Base-by-base conservation (phyloP, 2,113 vertebrate genomes). In the Phylloscopus trochiloides region DNA sequence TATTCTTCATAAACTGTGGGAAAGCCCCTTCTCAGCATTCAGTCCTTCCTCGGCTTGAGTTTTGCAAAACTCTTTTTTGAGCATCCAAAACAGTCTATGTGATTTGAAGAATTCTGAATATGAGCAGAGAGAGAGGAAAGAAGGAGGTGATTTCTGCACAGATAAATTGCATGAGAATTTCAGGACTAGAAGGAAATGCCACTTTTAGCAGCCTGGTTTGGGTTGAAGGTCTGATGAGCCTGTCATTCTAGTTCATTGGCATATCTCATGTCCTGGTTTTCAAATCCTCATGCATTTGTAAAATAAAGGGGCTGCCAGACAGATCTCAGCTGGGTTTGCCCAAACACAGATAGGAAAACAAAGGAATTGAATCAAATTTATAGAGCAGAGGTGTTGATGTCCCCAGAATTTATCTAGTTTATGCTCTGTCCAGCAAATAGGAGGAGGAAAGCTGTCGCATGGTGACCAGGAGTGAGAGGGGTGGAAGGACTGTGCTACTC, bases 351-450 rank as follows among this genome's bases (percentile, higher is more conserved):
- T 1, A 32, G 14, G 12, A 29, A 86, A 91, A 29, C 7, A 66
- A 17, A 58, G 66, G 38, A 24, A 25, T 1, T 31, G 15, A 15
- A 68, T 13, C 8, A n/a, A 24, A 54, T 2, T 5, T 32, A 8
- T 2, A 7, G 24, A 12, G 25, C 4, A 9, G 34, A 11, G 26
- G 9, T 19, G n/a, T 9, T 5, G 2, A 0, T 3, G 6, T 19
- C 24, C 22, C 16, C 15, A 54, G 36, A n/a, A 17, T 34, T 54
- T 20, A 1, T 18, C 1, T 2, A 11, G 8, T 38, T 86, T 32
- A 1, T 70, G 24, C 32, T 55, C 5, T 20, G 9, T 17, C 15
- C 38, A 20, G 0, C 8, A 74, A 42, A 5, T 0, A 25, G 42
- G 38, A 66, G 48, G 22, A n/a, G n/a, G 15, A 45, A 32, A 43